Evolutionary conservation across 2,888 invertebrate species (phyloP).

Genomic region (Drosophila neoperkinsi): DNA sequence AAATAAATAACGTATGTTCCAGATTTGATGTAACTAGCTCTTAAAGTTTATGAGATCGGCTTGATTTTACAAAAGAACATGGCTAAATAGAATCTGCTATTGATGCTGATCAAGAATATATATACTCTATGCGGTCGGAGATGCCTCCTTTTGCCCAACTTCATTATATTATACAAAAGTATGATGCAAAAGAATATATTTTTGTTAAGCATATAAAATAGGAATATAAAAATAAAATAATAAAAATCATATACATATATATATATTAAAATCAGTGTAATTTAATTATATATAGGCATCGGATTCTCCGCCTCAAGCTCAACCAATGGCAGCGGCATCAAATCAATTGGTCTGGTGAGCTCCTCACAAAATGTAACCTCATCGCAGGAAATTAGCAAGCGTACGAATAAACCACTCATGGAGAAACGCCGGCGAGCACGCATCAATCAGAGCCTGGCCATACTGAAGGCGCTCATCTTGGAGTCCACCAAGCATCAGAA

Average conservation of each 20-base stretch:
- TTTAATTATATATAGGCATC: constrained; percentile 49
- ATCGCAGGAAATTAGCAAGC: constrained; percentile 85
- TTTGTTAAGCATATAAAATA: not conserved
- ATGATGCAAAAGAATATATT: not conserved
- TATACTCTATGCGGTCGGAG: not conserved
- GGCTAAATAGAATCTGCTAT: not conserved
- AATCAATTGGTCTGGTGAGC: constrained; percentile 82
- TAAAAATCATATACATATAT: not conserved
- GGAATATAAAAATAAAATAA: not conserved
- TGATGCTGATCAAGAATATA: not conserved
- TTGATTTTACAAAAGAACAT: not conserved
- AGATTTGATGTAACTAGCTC: not conserved
- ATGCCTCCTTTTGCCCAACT: not conserved
- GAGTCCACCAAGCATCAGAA: constrained; percentile 88
- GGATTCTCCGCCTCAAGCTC: constrained; percentile 75
- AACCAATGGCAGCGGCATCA: constrained; percentile 77
- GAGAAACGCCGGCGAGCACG: constrained; percentile 91
- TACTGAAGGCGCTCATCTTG: constrained; percentile 90
- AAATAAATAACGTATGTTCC: not conserved
- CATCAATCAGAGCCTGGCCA: constrained; percentile 91
- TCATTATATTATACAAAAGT: not conserved
- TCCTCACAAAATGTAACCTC: constrained; percentile 84
- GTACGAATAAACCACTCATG: constrained; percentile 92
- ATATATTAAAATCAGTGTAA: constrained; percentile 1
- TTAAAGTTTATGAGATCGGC: not conserved